Evolutionary conservation across 2,797 vertebrate genomes (phyloP), one percentile per base, ranked within the genome.

Genomic region (Sarcoramphus papa): DNA sequence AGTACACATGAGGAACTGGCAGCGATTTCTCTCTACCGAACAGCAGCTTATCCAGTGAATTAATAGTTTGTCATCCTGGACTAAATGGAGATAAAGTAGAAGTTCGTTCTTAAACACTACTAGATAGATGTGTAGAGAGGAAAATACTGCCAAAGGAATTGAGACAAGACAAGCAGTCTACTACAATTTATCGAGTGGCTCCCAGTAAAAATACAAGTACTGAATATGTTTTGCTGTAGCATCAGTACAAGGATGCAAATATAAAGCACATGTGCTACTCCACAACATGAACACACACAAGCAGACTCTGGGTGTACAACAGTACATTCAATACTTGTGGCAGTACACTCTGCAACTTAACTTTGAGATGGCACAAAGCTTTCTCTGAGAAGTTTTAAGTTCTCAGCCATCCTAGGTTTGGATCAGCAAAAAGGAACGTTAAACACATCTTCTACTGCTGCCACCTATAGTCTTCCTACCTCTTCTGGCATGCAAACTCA

Each of bases 1-100:
- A 76, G 20, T 10, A 54, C 59, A 75, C 48, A 17, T 0, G 17
- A 85, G 17, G 47, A 90, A 9, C 18, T 8, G 48, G 70, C 40
- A 87, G 81, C 59, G 74, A 63, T 82, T 82, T 10, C 83, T 84
- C 35, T 73, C 33, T 25, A 63, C 30, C 0, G 0, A 94, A 70
- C 7, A 62, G 43, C 59, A 85, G 72, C 67, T 91, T 85, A 89
- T 70, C 60, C 48, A 24, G 43, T 82, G 72, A 96, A 92, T 90
- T 88, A 93, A 96, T 91, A 93, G 77, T 91, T 93, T 96, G 81
- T 91, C 89, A 94, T 79, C 78, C 92, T 80, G 84, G 86, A 70
- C 86, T 74, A 92, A 92, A 97, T 85, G 81, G 91, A 96, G 92
- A 92, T 89, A 89, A 94, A 96, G 91, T 19, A 79, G 78, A 69